Evolutionary conservation across 2,797 vertebrate genomes (phyloP), one percentile per base, ranked within the genome.

Genomic region (Prionace glauca): DNA sequence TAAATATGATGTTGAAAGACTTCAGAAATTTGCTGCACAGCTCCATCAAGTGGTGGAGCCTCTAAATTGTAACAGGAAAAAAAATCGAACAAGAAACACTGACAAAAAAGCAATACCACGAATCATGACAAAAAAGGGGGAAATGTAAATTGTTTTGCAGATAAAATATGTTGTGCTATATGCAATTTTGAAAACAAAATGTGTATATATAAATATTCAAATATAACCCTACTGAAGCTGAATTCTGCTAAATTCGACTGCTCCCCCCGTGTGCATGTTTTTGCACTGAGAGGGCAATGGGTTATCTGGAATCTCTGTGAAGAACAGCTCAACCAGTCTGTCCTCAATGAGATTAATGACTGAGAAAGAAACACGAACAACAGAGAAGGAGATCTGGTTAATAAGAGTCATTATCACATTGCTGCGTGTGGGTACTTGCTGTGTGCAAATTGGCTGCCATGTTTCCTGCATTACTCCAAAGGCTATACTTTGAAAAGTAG

Each of bases 1-100:
- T n/a, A 96, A 56, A 77, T n/a, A 24, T 81, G 36, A 81, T 41
- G n/a, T 7, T 84, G 81, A 84, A 36, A 24, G 41, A n/a, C 74
- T 84, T 84, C 41, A 22, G 65, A 69, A 36, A 24, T n/a, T 92
- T 67, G 88, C 60, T 65, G 18, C 24, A 36, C 16, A 24, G n/a
- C n/a, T 5, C 90, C n/a, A 36, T 32, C 41, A 92, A 69, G 62
- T 24, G n/a, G 81, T 8, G 69, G n/a, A 69, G 11, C 60, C 1
- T 36, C 7, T 41, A 22, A 90, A 29, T 16, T 62, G 87, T 90
- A 56, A 62, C 36, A 22, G 41, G 29, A 69, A 90, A 62, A 62
- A 32, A n/a, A 92, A 65, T 65, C 22, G 32, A 69, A 24, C 5
- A 1, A 29, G 96, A 96, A 41, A 96, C 81, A 29, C n/a, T 92